Evolutionary conservation across 2,888 invertebrate species (phyloP), one percentile per base, ranked within the genome.

Genomic region (Plebejus melissa): DNA sequence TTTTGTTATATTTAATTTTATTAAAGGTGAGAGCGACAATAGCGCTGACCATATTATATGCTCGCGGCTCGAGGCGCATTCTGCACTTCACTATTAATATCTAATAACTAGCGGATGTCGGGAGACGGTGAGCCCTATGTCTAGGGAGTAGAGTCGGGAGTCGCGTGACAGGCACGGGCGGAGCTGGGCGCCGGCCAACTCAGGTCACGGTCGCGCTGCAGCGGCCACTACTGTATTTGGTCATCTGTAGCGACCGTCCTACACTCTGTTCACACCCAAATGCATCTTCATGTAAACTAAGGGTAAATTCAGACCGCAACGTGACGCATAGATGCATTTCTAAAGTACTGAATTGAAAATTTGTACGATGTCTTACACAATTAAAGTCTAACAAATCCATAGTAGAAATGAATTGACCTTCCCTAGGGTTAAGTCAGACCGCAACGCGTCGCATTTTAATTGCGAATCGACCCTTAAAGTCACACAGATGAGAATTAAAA

Each of bases 41-140:
- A 36, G 81, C 86, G 85, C 89, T 84, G 82, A 85, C 91, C 91
- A 89, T 91, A 91, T 91, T 91, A 91, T 91, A 91, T 89, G 90
- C 13, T 85, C 86, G 83, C 82, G 84, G 84, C 83, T 82, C 81
- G 82, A 82, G 81, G 84, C 87, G 88, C 89, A 88, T 86, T 88
- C 86, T 90, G 90, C 91, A 90, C 83, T 82, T 79, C 79, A 80
- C 89, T 90, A 90, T 87, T 86, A 87, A 87, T 90, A 89, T 79
- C 80, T 76, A 77, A 79, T 54, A 57, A 57, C 78, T 75, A 74
- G 74, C 75, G 60, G 76, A 74, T 28, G 50, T 38, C 75, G 72
- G 76, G 57, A 80, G 65, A 85, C 57, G 78, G 78, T 75, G 79
- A 75, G 77, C 83, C 80, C 79, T 85, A 81, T 74, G 5, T 4